phyloP scores from a whole-genome alignment of 2,113 vertebrate species.

The Excalfactoria chinensis region DNA sequence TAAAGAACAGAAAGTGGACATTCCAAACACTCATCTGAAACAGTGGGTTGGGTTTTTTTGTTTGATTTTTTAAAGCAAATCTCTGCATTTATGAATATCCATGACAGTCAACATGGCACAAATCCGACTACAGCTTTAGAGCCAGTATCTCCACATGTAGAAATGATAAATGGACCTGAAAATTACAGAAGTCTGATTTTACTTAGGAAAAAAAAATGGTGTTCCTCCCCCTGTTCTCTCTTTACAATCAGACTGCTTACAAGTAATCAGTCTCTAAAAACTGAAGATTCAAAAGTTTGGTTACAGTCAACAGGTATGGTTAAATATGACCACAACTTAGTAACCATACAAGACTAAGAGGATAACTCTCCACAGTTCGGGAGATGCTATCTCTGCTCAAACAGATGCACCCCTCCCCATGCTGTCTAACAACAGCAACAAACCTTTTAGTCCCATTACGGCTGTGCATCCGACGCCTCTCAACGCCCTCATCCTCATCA shows the following conservation, averaged over 20 bases:
- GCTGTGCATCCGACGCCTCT: conserved; percentile 82
- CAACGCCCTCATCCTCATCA: conserved; percentile 92
- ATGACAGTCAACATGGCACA: not conserved
- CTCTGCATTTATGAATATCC: not conserved
- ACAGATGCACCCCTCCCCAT: not conserved
- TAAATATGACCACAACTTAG: no score
- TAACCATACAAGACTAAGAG: no score
- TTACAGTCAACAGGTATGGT: no score
- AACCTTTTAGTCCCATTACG: conserved; percentile 86
- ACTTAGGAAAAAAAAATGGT: not conserved
- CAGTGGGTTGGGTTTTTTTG: not conserved
- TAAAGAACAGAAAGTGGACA: not conserved
- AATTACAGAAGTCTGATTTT: not conserved
- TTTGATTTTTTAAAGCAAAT: not conserved
- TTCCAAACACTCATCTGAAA: not conserved
- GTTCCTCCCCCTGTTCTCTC: not conserved
- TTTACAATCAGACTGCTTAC: not conserved
- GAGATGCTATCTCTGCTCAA: not conserved
- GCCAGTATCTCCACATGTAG: not conserved
- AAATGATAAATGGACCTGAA: not conserved
- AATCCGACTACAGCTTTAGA: not conserved
- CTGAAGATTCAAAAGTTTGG: no score
- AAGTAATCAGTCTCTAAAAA: not conserved
- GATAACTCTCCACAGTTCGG: not conserved
- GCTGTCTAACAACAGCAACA: not conserved